Conservation (phyloP, 2,797 vertebrate species). For the Ammospiza maritima region DNA sequence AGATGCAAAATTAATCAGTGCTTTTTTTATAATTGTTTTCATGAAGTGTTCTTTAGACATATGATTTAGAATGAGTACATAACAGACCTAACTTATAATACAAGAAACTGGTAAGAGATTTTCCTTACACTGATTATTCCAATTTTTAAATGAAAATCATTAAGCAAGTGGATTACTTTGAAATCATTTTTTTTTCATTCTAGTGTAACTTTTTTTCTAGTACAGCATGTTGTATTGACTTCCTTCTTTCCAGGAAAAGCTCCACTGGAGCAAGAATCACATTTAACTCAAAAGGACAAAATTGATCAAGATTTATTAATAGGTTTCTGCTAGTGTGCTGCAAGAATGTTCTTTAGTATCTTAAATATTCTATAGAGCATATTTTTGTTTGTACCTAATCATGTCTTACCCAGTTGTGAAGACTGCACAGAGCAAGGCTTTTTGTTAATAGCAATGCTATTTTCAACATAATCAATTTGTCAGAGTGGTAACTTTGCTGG, state of each 20-base stretch:
- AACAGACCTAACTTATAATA: neutral
- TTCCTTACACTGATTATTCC: slow-evolving; percentile 13
- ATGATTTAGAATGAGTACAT: slow-evolving; percentile 4
- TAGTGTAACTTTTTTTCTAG: neutral
- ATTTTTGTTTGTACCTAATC: slow-evolving; percentile 15
- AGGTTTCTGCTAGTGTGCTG: neutral
- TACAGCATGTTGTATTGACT: neutral
- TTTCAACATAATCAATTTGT: neutral
- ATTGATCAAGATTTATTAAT: slow-evolving; percentile 47
- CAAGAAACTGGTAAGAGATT: neutral
- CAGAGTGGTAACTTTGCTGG: neutral
- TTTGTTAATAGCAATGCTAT: neutral
- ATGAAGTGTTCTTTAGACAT: neutral
- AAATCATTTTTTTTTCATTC: slow-evolving; percentile 10
- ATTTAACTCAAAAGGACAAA: slow-evolving; percentile 16
- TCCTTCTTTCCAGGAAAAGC: slow-evolving; percentile 20
- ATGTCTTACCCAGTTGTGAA: neutral
- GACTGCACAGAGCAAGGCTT: neutral
- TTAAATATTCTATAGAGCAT: neutral
- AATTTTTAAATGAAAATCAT: slow-evolving; percentile 43
- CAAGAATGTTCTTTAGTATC: neutral
- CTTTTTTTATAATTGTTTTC: neutral
- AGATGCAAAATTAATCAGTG: slow-evolving; percentile 26
- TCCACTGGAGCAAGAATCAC: slow-evolving; percentile 36
- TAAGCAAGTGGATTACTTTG: neutral